Evolutionary conservation across 30 jellyfish, hydroid and myxozoan genomes (phyloP), one percentile per base, ranked within the genome.

Genomic region (Catostylus mosaicus): DNA sequence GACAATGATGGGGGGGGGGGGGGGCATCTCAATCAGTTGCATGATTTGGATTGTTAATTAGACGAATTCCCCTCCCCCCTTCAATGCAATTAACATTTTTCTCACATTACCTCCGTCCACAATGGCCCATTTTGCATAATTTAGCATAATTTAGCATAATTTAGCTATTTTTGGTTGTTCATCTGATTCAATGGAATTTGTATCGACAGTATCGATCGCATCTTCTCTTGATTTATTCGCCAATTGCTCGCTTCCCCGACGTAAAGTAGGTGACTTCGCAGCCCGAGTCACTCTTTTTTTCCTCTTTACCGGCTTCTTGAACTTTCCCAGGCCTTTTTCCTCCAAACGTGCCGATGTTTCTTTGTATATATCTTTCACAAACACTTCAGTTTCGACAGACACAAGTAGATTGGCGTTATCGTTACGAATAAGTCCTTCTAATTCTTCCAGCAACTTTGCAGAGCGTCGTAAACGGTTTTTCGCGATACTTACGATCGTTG

Each of bases 391-490:
- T 24, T 68, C 80, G 29, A 68, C 80, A 16, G 80, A 68, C n/a
- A 68, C 80, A 37, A 68, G 80, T 1, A 68, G 65, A 18, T 68
- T 68, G 65, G 65, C 71, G 19, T 38, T 66, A 1, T 66, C 78
- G 38, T 33, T 14, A 30, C 77, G 78, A 69, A 80, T 67, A 3
- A 80, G 19, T 14, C 77, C 67, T 30, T 80, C 90, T n/a, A 80
- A 84, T 35, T 80, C 81, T 19, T 67, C 80, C 1, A 80, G 43
- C 43, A 80, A 57, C 54, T 63, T 47, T 10, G 90, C 90, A 30
- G 90, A 80, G 5, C 73, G 83, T 23, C 68, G 80, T 34, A 80
- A 37, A 0, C 84, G 83, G 38, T 57, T 67, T 34, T 64, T 80
- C 18, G 90, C 90, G 37, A 80, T 80, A 34, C 27, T 65, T 7